Evolutionary conservation across 1,140 invertebrate species (phyloP), one percentile per base, ranked within the genome.

Genomic region (Branchinecta lindahli): DNA sequence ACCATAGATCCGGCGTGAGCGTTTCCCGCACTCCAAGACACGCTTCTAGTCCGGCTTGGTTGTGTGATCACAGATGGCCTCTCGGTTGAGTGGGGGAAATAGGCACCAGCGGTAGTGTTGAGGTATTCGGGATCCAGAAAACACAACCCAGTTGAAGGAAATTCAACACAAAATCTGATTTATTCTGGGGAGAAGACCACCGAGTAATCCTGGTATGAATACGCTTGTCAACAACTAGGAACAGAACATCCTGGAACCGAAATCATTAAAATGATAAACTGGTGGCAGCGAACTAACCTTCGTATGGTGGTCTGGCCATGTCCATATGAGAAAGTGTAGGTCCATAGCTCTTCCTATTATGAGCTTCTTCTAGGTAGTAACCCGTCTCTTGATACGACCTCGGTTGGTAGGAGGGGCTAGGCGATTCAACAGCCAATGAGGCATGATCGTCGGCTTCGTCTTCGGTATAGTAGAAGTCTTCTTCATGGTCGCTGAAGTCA

Each of bases 401-500:
- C 47, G 46, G 52, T 69, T 68, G 66, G 71, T 71, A 9, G 73
- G 70, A 15, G 72, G 68, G 45, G 68, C 65, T 12, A 66, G 21
- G 21, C 68, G 69, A 45, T 70, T 47, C 9, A 70, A 69, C 44
- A 61, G 71, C 44, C 71, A 70, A 67, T 69, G 71, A 15, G 76
- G 74, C 10, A 73, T 73, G 47, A 74, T 78, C 70, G 74, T 76
- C 68, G 75, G 68, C 68, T 77, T 46, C 75, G 44, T 92, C 85
- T 78, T 94, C 92, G 15, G 88, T 91, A 80, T 95, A 96, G 77
- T 96, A 96, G 78, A 96, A 96, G 76, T 96, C 94, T 79, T 96
- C 94, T 77, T 98, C 93, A 75, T 90, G 87, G 76, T 92, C 89
- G 71, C 82, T 82, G 69, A 83, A 76, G 67, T 79, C 78, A 2